Evolutionary conservation across 1,140 invertebrate species (phyloP).

Genomic region (Calephelis nemesis): DNA sequence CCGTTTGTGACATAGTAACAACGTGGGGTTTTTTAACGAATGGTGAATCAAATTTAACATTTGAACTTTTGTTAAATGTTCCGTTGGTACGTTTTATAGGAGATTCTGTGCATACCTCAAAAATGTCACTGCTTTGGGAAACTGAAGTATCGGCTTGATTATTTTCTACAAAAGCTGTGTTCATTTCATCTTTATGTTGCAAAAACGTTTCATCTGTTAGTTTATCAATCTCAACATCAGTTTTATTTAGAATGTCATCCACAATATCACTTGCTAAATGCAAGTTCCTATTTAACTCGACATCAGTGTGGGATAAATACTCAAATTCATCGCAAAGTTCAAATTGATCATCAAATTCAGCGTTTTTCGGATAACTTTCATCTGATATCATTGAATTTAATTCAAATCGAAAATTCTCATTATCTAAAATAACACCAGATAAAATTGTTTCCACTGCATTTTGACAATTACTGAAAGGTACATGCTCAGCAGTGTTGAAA

Average conservation of each 20-base stretch:
- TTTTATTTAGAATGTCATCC: slow-evolving; percentile 23
- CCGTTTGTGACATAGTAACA: slow-evolving; percentile 65
- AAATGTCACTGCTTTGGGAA: slow-evolving; percentile 38
- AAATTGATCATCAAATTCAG: slow-evolving; percentile 5
- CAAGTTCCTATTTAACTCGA: slow-evolving; percentile 10
- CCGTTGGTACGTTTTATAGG: slow-evolving; percentile 42
- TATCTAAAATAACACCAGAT: slow-evolving; percentile 1
- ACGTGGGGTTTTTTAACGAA: slow-evolving; percentile 53
- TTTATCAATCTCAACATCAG: not conserved
- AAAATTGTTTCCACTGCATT: not conserved
- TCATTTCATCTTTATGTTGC: slow-evolving; percentile 42
- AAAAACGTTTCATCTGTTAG: slow-evolving; percentile 44
- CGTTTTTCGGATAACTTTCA: not conserved
- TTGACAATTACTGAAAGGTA: not conserved
- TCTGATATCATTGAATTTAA: not conserved
- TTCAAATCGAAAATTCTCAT: not conserved
- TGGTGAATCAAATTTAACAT: slow-evolving; percentile 43
- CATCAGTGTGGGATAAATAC: slow-evolving; percentile 15
- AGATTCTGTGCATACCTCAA: slow-evolving; percentile 47
- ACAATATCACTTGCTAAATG: slow-evolving; percentile 22
- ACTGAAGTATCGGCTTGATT: slow-evolving; percentile 34
- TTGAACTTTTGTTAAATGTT: slow-evolving; percentile 23
- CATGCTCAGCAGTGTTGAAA: slow-evolving; percentile 5
- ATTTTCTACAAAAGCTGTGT: slow-evolving; percentile 54
- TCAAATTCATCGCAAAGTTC: slow-evolving; percentile 21